phyloP scores from a whole-genome alignment of 2,888 invertebrate genomes.

The Heliconius ismenius region DNA sequence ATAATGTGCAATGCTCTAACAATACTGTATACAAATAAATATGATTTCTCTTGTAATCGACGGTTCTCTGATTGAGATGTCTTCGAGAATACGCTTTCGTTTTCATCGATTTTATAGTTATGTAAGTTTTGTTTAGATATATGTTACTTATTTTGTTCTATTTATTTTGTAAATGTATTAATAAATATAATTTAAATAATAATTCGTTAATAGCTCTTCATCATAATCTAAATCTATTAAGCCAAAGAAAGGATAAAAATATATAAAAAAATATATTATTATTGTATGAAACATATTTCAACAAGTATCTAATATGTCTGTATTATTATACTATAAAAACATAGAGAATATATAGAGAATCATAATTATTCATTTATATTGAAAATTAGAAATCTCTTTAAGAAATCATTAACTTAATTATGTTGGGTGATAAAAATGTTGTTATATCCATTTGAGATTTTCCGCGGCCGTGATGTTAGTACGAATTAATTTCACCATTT shows the following conservation, averaged over 20 bases:
- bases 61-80: conserved; percentile 34
- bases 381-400: neutral
- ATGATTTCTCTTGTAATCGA: conserved; percentile 44
- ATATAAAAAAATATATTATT: no score
- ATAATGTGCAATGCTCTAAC: neutral
- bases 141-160: neutral
- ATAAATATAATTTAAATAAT: neutral
- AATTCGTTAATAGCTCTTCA: no score
- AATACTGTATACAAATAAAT: neutral
- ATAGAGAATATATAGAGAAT: no score
- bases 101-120: conserved; percentile 22
- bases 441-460: conserved; percentile 27
- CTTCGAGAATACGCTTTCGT: conserved; percentile 28
- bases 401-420: neutral
- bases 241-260: no score
- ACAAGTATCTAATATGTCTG: no score
- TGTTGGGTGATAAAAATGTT: conserved; percentile 22
- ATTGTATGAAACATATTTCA: no score
- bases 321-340: no score
- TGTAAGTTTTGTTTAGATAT: conserved; percentile 8
- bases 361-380: neutral
- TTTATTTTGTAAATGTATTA: neutral
- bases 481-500: conserved; percentile 34
- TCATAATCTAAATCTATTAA: no score
- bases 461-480: conserved; percentile 19